A percentile compares a stretch with the other conserved stretches of the same genome.
These are phyloP conservation scores for Pissodes strobi DNA, from an alignment of 1,140 invertebrate species.

Conservation along the genomic window DNA sequence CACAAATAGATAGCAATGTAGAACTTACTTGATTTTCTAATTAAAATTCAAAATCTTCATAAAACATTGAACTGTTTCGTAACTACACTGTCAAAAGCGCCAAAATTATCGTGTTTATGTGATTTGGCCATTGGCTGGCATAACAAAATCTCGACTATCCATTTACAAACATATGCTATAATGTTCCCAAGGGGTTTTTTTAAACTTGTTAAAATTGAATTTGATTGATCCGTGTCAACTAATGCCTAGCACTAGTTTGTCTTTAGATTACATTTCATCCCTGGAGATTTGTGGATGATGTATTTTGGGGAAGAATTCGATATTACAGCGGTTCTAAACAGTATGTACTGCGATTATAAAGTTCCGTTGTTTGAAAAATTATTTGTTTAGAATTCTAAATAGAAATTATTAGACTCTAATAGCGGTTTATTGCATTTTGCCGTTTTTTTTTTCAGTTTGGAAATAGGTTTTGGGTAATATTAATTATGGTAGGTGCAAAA, in stretches of 20 bases:
- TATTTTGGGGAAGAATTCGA: conserved; percentile 36
- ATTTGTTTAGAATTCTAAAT: conserved; percentile 19
- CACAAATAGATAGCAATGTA: too few relatives aligned
- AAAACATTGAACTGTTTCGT: too few relatives aligned
- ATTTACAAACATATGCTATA: conserved; percentile 44
- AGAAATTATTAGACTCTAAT: too few relatives aligned
- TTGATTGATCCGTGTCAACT: conserved; percentile 47
- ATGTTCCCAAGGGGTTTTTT: conserved; percentile 42
- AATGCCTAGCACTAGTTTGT: conserved; percentile 51
- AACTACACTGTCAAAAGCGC: too few relatives aligned
- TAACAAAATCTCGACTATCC: conserved; percentile 31
- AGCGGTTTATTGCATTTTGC: too few relatives aligned
- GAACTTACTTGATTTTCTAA: too few relatives aligned
- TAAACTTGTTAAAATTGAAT: conserved; percentile 41
- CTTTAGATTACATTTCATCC: conserved; percentile 47
- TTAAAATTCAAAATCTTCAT: too few relatives aligned
- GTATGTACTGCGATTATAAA: background rate
- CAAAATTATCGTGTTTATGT: too few relatives aligned
- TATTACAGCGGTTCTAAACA: conserved; percentile 32
- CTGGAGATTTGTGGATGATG: conserved; percentile 42
- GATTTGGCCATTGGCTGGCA: too few relatives aligned
- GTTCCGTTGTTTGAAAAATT: conserved; percentile 11
- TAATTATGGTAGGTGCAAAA: too few relatives aligned
- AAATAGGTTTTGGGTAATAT: too few relatives aligned
- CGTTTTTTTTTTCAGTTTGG: too few relatives aligned